phyloP scores from a whole-genome alignment of 2,888 invertebrate species.

The Coelinius sp. region DNA sequence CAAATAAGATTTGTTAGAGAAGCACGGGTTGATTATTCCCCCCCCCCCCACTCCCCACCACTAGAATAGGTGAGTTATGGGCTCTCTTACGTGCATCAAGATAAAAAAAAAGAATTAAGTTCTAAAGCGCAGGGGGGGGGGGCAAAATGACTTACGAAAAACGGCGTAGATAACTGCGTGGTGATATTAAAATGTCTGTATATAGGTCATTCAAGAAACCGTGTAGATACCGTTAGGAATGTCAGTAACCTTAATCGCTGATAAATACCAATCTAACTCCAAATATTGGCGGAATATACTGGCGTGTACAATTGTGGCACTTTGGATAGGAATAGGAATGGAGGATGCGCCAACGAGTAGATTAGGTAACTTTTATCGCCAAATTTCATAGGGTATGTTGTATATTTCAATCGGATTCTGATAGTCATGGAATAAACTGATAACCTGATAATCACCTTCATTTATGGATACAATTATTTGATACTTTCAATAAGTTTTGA shows the following conservation, averaged over 20 bases:
- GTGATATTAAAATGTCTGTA: neutral
- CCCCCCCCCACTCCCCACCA: too few species aligned
- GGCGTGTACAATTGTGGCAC: too few species aligned
- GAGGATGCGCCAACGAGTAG: neutral
- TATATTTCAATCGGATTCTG: too few species aligned
- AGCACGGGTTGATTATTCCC: neutral
- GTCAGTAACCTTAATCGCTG: conserved; percentile 50
- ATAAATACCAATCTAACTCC: too few species aligned
- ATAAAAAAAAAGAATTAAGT: neutral
- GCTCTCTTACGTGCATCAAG: conserved; percentile 2
- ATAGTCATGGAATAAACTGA: too few species aligned
- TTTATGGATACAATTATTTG: too few species aligned
- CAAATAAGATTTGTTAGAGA: neutral
- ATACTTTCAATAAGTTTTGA: too few species aligned
- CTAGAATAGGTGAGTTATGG: conserved; percentile 9
- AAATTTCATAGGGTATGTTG: too few species aligned
- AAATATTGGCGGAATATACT: too few species aligned
- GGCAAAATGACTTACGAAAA: neutral
- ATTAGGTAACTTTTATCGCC: too few species aligned
- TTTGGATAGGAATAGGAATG: neutral
- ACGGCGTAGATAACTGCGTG: neutral
- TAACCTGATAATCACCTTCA: too few species aligned
- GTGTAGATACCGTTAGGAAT: conserved; percentile 58
- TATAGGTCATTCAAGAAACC: conserved; percentile 23
- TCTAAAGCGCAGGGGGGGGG: neutral